A percentile compares a stretch with the other conserved stretches of the same genome.
Evolutionary conservation across 2,888 invertebrate genomes (phyloP).

Genomic region (Cosmia trapezina): DNA sequence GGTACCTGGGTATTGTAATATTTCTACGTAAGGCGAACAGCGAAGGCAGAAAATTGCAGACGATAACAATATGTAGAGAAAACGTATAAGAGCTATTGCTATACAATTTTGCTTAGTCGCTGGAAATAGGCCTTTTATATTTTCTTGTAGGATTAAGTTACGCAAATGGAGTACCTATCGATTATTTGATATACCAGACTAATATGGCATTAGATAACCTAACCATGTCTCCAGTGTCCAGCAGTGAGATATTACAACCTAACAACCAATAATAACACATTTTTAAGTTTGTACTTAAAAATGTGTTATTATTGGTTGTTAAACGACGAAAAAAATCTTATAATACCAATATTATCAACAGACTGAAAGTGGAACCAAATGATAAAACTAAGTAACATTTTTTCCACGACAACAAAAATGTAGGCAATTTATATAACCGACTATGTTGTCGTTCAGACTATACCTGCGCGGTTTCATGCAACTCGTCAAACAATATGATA

Average conservation of each 20-base stretch:
- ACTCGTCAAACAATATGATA: constrained; percentile 69
- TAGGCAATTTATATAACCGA: constrained; percentile 1
- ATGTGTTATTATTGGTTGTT: too few species aligned
- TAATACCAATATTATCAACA: neutral
- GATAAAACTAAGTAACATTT: neutral
- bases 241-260: neutral
- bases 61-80: constrained; percentile 44
- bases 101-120: constrained; percentile 20
- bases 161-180: neutral
- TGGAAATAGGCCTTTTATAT: constrained; percentile 6
- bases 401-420: constrained; percentile 3
- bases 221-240: too few species aligned
- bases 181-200: neutral
- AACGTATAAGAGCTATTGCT: constrained; percentile 22
- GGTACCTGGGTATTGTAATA: constrained; percentile 41
- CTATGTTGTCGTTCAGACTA: constrained; percentile 32
- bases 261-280: neutral
- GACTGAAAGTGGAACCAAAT: neutral
- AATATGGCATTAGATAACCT: too few species aligned
- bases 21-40: constrained; percentile 26
- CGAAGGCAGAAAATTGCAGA: constrained; percentile 30
- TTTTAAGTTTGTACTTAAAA: too few species aligned
- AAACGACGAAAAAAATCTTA: too few species aligned
- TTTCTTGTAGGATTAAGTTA: neutral
- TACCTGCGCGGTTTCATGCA: constrained; percentile 67